A percentile compares a stretch with the other conserved stretches of the same genome.
These are phyloP conservation scores for Bugula neritina DNA, from an alignment of 2,888 invertebrate species.

Conservation along the genomic window DNA sequence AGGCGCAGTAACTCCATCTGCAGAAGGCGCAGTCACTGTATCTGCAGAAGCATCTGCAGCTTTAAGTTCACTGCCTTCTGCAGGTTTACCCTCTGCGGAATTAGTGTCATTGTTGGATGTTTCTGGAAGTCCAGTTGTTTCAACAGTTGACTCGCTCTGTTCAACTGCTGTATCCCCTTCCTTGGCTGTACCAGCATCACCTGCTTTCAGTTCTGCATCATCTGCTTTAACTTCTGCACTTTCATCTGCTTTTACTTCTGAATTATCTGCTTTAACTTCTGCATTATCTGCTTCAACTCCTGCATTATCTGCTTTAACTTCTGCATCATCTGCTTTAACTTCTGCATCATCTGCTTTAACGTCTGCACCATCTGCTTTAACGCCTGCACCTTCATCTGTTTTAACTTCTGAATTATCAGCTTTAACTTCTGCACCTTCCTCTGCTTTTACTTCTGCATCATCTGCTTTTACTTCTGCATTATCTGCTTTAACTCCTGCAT, in stretches of 20 bases:
- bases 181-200: neutral
- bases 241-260: conserved; percentile 28
- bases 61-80: conserved; percentile 16
- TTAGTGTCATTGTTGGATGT: no score
- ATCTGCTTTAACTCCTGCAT: conserved; percentile 16
- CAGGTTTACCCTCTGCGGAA: conserved; percentile 24
- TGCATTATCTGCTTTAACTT: neutral
- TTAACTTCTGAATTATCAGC: conserved; percentile 27
- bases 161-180: no score
- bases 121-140: no score
- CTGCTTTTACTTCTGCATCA: conserved; percentile 26
- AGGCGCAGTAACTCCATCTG: no score
- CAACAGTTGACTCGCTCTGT: no score
- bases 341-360: neutral
- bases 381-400: conserved; percentile 21
- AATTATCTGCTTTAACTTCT: conserved; percentile 23
- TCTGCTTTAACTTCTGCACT: neutral
- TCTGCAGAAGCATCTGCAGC: conserved; percentile 29
- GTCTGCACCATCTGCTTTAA: conserved; percentile 27
- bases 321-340: neutral
- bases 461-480: conserved; percentile 27
- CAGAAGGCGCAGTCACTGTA: no score
- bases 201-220: neutral
- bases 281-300: neutral
- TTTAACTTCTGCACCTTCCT: conserved; percentile 28